A percentile compares a stretch with the other conserved stretches of the same genome.
Evolutionary conservation across 1,140 invertebrate species (phyloP).

Genomic region (Ruditapes philippinarum): DNA sequence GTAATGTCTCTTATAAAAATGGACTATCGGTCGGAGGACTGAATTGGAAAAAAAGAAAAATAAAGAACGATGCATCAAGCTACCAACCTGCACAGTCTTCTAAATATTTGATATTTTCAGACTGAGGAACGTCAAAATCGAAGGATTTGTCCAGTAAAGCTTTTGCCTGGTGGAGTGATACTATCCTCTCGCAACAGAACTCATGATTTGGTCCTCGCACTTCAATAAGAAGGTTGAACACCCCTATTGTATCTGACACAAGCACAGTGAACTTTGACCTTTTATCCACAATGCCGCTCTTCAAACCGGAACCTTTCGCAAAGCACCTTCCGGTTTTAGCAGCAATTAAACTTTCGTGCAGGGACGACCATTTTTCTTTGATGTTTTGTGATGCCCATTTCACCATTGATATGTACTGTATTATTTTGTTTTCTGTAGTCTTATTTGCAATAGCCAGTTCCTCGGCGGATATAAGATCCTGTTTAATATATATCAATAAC

Average conservation of each 20-base stretch:
- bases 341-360: conserved; percentile 45
- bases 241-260: conserved; percentile 71
- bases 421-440: conserved; percentile 76
- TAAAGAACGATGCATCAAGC: too few species aligned
- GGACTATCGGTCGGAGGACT: too few species aligned
- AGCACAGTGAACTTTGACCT: conserved; percentile 82
- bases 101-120: conserved; percentile 56
- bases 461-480: conserved; percentile 80
- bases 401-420: conserved; percentile 79
- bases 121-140: background rate
- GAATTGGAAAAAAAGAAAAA: too few species aligned
- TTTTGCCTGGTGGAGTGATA: conserved; percentile 70
- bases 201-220: conserved; percentile 81
- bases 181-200: conserved; percentile 79
- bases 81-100: conserved; percentile 73
- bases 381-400: conserved; percentile 78
- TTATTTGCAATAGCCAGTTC: conserved; percentile 81
- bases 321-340: conserved; percentile 21
- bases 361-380: conserved; percentile 64
- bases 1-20: too few species aligned
- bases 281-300: conserved; percentile 78
- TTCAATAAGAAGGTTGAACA: conserved; percentile 79
- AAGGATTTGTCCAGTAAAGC: conserved; percentile 48
- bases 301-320: conserved; percentile 74
- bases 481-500: conserved; percentile 19